Percentiles rank a stretch among this genome's conserved stretches.
Conservation (phyloP, 1,140 invertebrate species). For the Dinoponera quadriceps region DNA sequence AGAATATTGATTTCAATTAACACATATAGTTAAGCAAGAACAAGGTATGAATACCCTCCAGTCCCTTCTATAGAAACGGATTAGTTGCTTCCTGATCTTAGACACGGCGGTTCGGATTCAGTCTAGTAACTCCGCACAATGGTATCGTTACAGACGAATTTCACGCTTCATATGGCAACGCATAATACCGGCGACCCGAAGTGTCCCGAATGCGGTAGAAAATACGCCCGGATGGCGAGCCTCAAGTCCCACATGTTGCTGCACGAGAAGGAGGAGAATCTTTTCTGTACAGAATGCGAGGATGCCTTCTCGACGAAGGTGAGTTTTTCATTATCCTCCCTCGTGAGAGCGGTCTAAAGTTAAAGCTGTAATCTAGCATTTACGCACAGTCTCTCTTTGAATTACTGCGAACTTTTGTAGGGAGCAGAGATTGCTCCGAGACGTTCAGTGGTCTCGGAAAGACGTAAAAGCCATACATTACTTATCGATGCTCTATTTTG, state of each 20-base stretch:
- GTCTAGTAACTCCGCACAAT: conserved; percentile 65
- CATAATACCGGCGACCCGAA: conserved; percentile 86
- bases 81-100: conserved; percentile 14
- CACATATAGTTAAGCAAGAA: not conserved
- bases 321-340: conserved; percentile 61
- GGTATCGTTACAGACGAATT: conserved; percentile 84
- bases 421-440: no score
- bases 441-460: not conserved
- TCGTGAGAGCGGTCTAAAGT: not conserved
- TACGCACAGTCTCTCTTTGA: no score
- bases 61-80: conserved; percentile 20
- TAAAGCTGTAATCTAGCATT: not conserved
- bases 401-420: no score
- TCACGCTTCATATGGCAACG: conserved; percentile 88
- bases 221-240: conserved; percentile 89
- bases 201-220: conserved; percentile 89
- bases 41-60: conserved; percentile 5
- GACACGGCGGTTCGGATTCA: conserved; percentile 38
- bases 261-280: conserved; percentile 90
- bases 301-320: conserved; percentile 90
- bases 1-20: conserved; percentile 54
- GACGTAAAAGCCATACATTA: not conserved
- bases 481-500: conserved; percentile 19
- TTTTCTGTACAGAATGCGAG: conserved; percentile 90
- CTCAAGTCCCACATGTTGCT: conserved; percentile 90